Evolutionary conservation across 2,113 vertebrate genomes (phyloP), one percentile per base, ranked within the genome.

Genomic region (Xenotilapia leptura): DNA sequence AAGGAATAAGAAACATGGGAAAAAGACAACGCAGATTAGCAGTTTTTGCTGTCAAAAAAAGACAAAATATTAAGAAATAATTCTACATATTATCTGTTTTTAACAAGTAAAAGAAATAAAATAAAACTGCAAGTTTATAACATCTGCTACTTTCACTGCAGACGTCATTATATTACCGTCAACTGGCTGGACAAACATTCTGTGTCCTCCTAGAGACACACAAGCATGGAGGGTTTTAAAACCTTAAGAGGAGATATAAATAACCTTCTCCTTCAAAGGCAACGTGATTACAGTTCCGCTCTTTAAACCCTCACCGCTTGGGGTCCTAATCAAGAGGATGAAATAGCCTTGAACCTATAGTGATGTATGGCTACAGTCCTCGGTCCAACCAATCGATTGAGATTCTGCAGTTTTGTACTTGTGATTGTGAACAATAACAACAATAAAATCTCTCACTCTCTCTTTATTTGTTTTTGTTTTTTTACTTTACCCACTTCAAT

Each of bases 351-450:
- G 55, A 83, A 81, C 83, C 87, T 85, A 79, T 88, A 60, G 88
- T 91, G 92, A 93, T 93, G 88, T 91, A 92, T 91, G 23, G 90
- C 86, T 83, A 21, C 83, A 65, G 73, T 80, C 73, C 28, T 62
- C 36, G 12, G n/a, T 47, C 83, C 90, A 93, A 91, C 93, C 93
- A 90, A 92, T 91, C 80, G 70, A 90, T 62, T 84, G 87, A 91
- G 88, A 90, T 91, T 91, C 85, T 40, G 58, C 83, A 83, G 60
- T 84, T 91, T 90, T 84, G 84, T 92, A 28, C 82, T 83, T 86
- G 73, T 94, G 93, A 95, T 90, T 94, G 89, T 89, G 75, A 91
- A 82, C 65, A 92, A 87, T 85, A 87, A 85, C 88, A 92, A 88
- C 86, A 85, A 79, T 65, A 82, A 86, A 86, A 56, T 60, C 23